Base-by-base conservation (phyloP, 2,888 invertebrate genomes). In the Lymantria monacha region DNA sequence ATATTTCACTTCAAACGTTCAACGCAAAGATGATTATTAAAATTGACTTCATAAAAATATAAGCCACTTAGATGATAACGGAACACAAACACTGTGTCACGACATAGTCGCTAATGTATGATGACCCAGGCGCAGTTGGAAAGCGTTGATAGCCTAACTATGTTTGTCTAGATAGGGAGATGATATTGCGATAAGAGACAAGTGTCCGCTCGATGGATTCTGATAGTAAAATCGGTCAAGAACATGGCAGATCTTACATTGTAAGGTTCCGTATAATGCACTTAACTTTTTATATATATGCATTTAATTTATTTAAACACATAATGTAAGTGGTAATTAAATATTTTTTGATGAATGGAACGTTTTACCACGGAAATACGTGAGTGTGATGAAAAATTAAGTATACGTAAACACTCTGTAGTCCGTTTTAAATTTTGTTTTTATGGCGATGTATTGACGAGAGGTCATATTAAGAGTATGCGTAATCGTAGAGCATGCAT, bases 161-260 rank as follows among this genome's bases (percentile, higher is more conserved):
- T 61, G 53, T 66, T 55, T 56, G 48, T 60, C 53, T 44, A 59
- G 71, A 71, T 71, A 72, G 45, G 45, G 49, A 67, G 71, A 70
- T 70, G 60, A 59, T 59, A 60, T 50, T 49, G 49, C 44, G 71
- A 71, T 71, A 72, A 71, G 50, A 58, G 57, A 60, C 51, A 45
- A 68, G 63, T 68, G 68, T 57, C 55, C 64, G 53, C 51, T 57
- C 46, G 48, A 53, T 48, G 52, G 46, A 46, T 42, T 14, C 36
- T 57, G 62, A 69, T 69, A 71, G 48, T 58, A 43, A 63, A 64
- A 57, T 60, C 63, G 57, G 61, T 56, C 61, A 55, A 54, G 58
- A 53, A 38, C 59, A 43, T 30, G 42, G 15, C 12, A 40, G n/a
- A 37, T 36, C 46, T 47, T 22, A 13, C 7, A 7, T 3, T 41